Evolutionary conservation across 2,888 invertebrate genomes (phyloP).

Genomic region (Rambutsinella grinnellia): DNA sequence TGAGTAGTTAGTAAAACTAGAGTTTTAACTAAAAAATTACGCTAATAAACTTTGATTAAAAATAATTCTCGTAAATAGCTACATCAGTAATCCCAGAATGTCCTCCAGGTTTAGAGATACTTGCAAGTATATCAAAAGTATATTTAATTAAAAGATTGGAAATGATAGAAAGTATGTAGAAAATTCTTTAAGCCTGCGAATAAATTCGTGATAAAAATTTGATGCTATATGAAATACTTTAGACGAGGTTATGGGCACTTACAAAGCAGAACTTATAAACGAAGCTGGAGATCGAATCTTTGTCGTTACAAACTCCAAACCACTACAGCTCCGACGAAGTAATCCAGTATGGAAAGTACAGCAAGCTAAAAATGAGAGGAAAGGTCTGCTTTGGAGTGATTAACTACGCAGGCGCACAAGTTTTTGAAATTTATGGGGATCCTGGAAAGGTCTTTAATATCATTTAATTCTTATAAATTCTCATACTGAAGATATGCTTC

Average conservation of each 20-base stretch:
- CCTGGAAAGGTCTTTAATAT: slow-evolving; percentile 15
- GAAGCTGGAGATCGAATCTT: slow-evolving; percentile 42
- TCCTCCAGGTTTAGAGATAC: slow-evolving; percentile 26
- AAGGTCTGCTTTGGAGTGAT: slow-evolving; percentile 20
- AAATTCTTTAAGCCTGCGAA: neutral
- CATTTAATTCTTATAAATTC: neutral
- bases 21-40: too few relatives aligned
- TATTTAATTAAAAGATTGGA: slow-evolving; percentile 15
- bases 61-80: too few relatives aligned
- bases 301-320: slow-evolving; percentile 6
- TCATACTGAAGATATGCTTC: too few relatives aligned
- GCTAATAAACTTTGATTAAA: too few relatives aligned
- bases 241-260: slow-evolving; percentile 30
- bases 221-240: neutral
- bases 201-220: neutral
- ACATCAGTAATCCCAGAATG: too few relatives aligned
- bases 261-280: slow-evolving; percentile 46
- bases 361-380: neutral
- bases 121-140: slow-evolving; percentile 2
- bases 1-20: too few relatives aligned
- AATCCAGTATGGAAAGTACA: slow-evolving; percentile 10
- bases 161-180: slow-evolving; percentile 19
- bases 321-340: slow-evolving; percentile 26
- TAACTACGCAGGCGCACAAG: slow-evolving; percentile 31
- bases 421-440: slow-evolving; percentile 37